These are phyloP conservation scores for Lepidurus packardi DNA, from an alignment of 1,140 invertebrate genomes.

Conservation along the genomic window DNA sequence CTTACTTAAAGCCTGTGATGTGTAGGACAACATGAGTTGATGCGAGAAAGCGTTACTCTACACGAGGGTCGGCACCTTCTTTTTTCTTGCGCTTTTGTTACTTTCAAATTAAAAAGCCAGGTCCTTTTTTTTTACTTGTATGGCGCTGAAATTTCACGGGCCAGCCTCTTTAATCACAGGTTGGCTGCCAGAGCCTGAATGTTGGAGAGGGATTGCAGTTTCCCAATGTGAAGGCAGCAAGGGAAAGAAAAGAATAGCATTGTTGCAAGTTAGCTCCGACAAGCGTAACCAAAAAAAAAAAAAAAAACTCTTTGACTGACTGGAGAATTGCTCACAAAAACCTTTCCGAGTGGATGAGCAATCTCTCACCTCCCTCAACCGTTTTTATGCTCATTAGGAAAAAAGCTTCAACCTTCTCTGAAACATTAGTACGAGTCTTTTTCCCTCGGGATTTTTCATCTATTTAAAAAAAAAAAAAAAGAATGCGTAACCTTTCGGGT, in stretches of 20 bases:
- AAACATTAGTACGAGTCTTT: background rate
- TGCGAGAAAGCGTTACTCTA: constrained; percentile 13
- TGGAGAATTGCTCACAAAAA: no score
- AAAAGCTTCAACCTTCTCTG: background rate
- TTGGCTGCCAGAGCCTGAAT: background rate
- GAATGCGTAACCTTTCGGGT: no score
- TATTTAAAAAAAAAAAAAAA: no score
- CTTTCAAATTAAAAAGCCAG: background rate
- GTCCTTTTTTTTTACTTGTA: background rate
- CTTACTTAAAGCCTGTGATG: background rate
- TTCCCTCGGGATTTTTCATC: background rate
- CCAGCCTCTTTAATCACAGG: constrained; percentile 16
- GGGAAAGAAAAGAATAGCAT: background rate
- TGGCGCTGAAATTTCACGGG: background rate
- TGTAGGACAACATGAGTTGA: background rate
- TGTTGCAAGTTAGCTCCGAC: background rate
- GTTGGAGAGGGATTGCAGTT: background rate
- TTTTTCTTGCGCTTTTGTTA: background rate
- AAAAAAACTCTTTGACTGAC: background rate
- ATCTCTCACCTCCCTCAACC: background rate
- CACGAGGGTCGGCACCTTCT: constrained; percentile 6
- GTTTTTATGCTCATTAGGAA: constrained; percentile 1
- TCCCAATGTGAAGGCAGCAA: background rate
- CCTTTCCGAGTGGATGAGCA: no score
- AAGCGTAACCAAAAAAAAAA: background rate